Evolutionary conservation across 2,797 vertebrate species (phyloP).

Genomic region (Vultur gryphus): DNA sequence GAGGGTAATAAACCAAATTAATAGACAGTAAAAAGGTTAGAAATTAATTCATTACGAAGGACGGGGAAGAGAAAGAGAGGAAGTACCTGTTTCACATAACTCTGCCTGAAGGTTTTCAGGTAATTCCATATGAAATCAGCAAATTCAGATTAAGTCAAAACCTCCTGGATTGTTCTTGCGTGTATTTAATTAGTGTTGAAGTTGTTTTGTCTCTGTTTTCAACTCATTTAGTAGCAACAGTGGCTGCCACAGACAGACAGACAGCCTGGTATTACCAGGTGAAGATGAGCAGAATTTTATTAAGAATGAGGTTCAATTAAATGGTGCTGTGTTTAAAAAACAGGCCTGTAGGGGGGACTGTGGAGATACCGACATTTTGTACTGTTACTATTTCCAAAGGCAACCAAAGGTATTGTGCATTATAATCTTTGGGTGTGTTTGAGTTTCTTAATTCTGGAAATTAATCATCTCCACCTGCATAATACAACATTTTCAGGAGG

Average conservation of each 20-base stretch:
- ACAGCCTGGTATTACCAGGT: neutral
- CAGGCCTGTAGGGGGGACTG: neutral
- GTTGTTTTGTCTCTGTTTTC: neutral
- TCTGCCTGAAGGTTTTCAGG: neutral
- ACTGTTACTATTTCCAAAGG: neutral
- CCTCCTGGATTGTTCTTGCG: neutral
- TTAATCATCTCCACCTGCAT: neutral
- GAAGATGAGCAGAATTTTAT: neutral
- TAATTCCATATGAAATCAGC: neutral
- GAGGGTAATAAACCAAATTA: neutral
- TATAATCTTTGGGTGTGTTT: neutral
- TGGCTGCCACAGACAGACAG: neutral
- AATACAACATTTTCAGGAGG: neutral
- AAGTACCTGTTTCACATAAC: neutral
- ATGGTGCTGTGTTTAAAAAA: neutral
- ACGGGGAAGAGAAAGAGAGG: neutral
- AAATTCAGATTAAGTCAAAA: neutral
- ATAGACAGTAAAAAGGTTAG: neutral
- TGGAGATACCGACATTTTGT: neutral
- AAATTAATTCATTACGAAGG: neutral
- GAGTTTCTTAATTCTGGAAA: neutral
- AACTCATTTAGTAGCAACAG: neutral
- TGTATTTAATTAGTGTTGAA: rapidly evolving
- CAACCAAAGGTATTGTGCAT: neutral
- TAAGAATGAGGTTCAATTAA: too few relatives aligned